Conservation (phyloP, 1,140 invertebrate genomes). For the Sitophilus oryzae region DNA sequence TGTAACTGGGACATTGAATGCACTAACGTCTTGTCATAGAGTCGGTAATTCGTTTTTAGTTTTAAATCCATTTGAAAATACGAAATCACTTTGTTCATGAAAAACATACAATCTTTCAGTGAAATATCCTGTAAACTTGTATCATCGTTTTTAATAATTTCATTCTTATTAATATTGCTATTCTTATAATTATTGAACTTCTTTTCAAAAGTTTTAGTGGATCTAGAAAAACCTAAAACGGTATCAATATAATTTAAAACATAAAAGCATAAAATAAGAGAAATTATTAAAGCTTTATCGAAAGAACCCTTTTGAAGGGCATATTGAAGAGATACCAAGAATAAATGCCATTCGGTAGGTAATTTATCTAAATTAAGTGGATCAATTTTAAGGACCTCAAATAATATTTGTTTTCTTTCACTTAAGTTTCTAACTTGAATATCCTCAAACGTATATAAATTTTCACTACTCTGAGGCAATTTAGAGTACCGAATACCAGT, state of each 20-base stretch:
- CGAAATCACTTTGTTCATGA: slow-evolving; percentile 52
- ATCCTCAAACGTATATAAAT: slow-evolving; percentile 43
- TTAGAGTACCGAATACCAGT: slow-evolving; percentile 31
- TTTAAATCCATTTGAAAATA: slow-evolving; percentile 59
- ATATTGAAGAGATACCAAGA: slow-evolving; percentile 58
- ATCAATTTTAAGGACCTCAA: slow-evolving; percentile 45
- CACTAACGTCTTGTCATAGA: slow-evolving; percentile 54
- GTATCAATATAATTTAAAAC: slow-evolving; percentile 56
- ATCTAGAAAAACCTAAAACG: slow-evolving; percentile 51
- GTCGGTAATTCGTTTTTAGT: slow-evolving; percentile 53
- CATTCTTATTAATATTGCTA: no score
- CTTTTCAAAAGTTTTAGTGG: slow-evolving; percentile 34
- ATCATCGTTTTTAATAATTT: slow-evolving; percentile 32
- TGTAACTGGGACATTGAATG: slow-evolving; percentile 71
- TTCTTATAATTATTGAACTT: no score
- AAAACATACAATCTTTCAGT: slow-evolving; percentile 49
- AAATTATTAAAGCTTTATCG: slow-evolving; percentile 52
- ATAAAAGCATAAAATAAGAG: slow-evolving; percentile 55
- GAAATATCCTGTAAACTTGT: slow-evolving; percentile 47
- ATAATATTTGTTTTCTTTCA: slow-evolving; percentile 43
- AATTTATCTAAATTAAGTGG: slow-evolving; percentile 46
- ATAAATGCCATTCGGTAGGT: slow-evolving; percentile 56
- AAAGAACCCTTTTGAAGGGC: slow-evolving; percentile 54
- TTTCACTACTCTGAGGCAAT: slow-evolving; percentile 36
- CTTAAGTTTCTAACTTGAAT: slow-evolving; percentile 36